Evolutionary conservation across 1,140 invertebrate species (phyloP).

Genomic region (Eriosoma lanigerum): DNA sequence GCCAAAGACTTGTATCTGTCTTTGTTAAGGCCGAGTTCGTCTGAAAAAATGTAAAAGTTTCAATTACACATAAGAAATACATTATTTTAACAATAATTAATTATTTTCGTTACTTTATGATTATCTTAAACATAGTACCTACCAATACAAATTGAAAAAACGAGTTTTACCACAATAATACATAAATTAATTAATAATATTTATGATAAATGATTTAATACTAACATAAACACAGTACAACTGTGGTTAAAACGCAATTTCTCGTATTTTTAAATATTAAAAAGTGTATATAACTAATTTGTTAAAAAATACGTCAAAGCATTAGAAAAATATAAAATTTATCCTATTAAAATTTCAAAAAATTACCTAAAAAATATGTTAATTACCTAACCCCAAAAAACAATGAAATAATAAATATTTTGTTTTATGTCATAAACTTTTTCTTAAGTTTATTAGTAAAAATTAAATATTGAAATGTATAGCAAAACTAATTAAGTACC

Average conservation of each 20-base stretch:
- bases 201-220: not conserved
- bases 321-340: not conserved
- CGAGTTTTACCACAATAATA: not conserved
- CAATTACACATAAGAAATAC: not conserved
- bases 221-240: not conserved
- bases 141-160: not conserved
- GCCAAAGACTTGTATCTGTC: constrained; percentile 95
- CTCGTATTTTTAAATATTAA: not conserved
- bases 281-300: too few species aligned
- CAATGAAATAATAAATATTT: too few species aligned
- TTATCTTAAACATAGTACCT: not conserved
- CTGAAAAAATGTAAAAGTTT: constrained; percentile 64
- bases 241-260: not conserved
- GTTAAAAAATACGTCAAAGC: not conserved
- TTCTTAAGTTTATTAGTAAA: too few species aligned
- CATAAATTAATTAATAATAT: not conserved
- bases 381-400: too few species aligned
- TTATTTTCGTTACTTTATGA: too few species aligned
- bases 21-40: constrained; percentile 90
- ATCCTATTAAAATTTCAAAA: too few species aligned
- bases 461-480: too few species aligned
- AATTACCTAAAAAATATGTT: too few species aligned
- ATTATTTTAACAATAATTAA: too few species aligned
- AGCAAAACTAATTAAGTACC: too few species aligned
- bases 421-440: too few species aligned